phyloP scores from a whole-genome alignment of 2,888 invertebrate genomes.

The Tuberolachnus salignus region DNA sequence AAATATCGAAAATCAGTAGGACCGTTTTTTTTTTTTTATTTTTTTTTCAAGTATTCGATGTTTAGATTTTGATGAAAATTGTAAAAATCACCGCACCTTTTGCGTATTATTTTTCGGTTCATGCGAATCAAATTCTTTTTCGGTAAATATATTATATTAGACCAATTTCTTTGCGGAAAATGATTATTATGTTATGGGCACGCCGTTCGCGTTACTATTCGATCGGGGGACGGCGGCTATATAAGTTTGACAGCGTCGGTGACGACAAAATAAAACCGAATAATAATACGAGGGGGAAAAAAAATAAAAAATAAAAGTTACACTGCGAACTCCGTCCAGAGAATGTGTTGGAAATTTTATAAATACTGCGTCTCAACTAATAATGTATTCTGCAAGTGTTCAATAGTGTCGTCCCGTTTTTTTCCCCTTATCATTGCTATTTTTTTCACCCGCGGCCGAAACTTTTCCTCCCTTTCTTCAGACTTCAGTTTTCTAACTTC shows the following conservation, averaged over 20 bases:
- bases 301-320: too few species aligned
- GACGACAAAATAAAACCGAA: conserved; percentile 47
- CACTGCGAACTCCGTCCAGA: conserved; percentile 25
- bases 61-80: too few species aligned
- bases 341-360: conserved; percentile 56
- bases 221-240: conserved; percentile 12
- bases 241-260: conserved; percentile 39
- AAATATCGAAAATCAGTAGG: too few species aligned
- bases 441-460: conserved; percentile 36
- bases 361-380: conserved; percentile 54
- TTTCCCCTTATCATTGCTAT: conserved; percentile 49
- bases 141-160: too few species aligned
- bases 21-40: too few species aligned
- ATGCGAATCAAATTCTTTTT: too few species aligned
- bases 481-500: conserved; percentile 54
- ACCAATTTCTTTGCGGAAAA: neutral
- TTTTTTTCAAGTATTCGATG: too few species aligned
- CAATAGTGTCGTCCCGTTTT: conserved; percentile 55
- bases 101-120: too few species aligned
- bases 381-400: conserved; percentile 55
- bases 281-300: conserved; percentile 35
- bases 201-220: neutral
- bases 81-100: too few species aligned
- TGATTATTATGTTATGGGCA: conserved; percentile 11
- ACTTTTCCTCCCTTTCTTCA: conserved; percentile 44